Base-by-base conservation (phyloP, 2,888 invertebrate species). In the Peribatodes rhomboidaria region DNA sequence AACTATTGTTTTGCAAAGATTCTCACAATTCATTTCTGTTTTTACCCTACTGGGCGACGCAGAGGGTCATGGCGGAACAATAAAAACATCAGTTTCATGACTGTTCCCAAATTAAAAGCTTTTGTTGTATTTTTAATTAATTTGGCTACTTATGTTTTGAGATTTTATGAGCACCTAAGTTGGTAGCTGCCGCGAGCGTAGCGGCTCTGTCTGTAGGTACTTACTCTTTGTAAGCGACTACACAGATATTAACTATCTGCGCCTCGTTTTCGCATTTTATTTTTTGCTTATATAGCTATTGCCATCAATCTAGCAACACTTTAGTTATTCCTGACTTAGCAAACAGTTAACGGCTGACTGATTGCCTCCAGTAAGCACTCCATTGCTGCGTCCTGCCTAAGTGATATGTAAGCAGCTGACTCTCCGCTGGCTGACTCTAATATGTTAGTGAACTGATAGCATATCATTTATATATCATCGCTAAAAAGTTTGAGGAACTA, bases 1-100 rank as follows among this genome's bases (percentile, higher is more conserved):
- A 92, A 93, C 92, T 93, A 93, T 93, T 93, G 92, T 93, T 92
- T 92, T 90, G 92, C 87, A 87, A 64, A 92, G 92, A 93, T 91
- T 84, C 90, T 89, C 88, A 87, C 89, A 92, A 93, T 92, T 92
- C 92, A 90, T 92, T 90, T 81, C 83, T 84, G 88, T 87, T 92
- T 91, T 91, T 89, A 89, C 82, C 84, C 85, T 82, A 90, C 85
- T 90, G 83, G 85, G 85, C 82, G 80, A 67, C 72, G 82, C 84
- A 78, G 82, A 82, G 82, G 83, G 85, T 86, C 87, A 89, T 86
- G 83, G 84, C 82, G 84, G n/a, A 88, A 88, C 84, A 87, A 89
- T 87, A 86, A 88, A 82, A 88, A 84, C 83, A 82, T 82, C 84
- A 77, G 81, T 79, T 85, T 83, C 84, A 86, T 82, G 82, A 79